Base-by-base conservation (phyloP, 2,888 invertebrate genomes). In the Ceramica pisi region DNA sequence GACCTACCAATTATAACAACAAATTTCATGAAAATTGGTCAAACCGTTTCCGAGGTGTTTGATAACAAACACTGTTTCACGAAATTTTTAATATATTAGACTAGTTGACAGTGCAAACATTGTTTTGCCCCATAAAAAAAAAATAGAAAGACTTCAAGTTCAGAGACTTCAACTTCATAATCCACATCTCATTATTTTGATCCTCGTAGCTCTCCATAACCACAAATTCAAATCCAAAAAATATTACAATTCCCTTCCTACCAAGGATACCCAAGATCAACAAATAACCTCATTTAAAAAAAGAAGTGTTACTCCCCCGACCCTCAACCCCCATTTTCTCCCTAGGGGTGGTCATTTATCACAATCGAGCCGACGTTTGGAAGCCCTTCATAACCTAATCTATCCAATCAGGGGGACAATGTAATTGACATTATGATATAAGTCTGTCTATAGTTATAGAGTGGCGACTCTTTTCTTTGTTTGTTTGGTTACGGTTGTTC, bases 341-440 rank as follows among this genome's bases (percentile, higher is more conserved):
- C 67, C 70, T 35, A 21, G 21, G 78, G 86, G 78, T 51, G 82
- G 79, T 81, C 83, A 83, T 89, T 87, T 86, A 89, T 89, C 89
- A 88, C 87, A 85, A 86, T 87, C 80, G 87, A 87, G 79, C 65
- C 71, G 81, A 82, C 75, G 69, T 67, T 64, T 63, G 48, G 88
- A 89, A 87, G 86, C 89, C 88, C 83, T 83, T 81, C 79, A 82
- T 80, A 83, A 84, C 77, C 80, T 86, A 86, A 88, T 89, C 87
- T 86, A 83, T 68, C 83, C 87, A 86, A 89, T 88, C 86, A 83
- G 67, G 71, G 53, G 35, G 67, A 69, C 70, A 64, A 50, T 74
- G 73, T 87, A 87, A 87, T 85, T 85, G 82, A 83, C 87, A 80
- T 67, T 67, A 75, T 84, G 80, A 86, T 80, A 74, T 79, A 71